Evolutionary conservation across 2,888 invertebrate genomes (phyloP).

Genomic region (Blastobasis adustella): DNA sequence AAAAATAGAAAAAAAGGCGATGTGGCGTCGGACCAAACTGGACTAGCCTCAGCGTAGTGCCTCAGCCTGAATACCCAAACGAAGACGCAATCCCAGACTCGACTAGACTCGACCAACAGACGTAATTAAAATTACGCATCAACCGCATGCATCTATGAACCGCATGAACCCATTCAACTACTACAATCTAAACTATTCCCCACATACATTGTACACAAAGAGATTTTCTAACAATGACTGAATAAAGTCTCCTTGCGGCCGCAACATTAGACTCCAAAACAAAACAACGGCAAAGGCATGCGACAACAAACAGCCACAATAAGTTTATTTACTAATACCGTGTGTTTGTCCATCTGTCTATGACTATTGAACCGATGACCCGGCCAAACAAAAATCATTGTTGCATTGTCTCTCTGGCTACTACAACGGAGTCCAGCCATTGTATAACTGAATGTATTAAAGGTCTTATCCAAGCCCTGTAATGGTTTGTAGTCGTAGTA

Average conservation of each 20-base stretch:
- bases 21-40: no score
- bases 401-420: not conserved
- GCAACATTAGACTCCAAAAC: not conserved
- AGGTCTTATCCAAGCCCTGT: slow-evolving; percentile 1
- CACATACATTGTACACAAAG: no score
- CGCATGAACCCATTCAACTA: no score
- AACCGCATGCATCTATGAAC: no score
- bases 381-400: not conserved
- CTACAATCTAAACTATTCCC: no score
- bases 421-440: not conserved
- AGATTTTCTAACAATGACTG: no score
- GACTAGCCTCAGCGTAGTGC: no score
- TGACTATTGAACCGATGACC: not conserved
- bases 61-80: no score
- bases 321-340: slow-evolving; percentile 1
- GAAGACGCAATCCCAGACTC: no score
- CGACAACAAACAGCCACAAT: not conserved
- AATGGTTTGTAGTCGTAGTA: not conserved
- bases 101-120: no score
- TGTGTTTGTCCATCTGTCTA: not conserved
- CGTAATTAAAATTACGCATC: no score
- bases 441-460: not conserved
- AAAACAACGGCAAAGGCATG: not conserved
- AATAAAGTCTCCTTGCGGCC: not conserved
- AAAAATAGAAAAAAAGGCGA: no score